Percentiles rank a stretch among this genome's conserved stretches.
Conservation (phyloP, 2,888 invertebrate genomes). For the Clusia tigrina region DNA sequence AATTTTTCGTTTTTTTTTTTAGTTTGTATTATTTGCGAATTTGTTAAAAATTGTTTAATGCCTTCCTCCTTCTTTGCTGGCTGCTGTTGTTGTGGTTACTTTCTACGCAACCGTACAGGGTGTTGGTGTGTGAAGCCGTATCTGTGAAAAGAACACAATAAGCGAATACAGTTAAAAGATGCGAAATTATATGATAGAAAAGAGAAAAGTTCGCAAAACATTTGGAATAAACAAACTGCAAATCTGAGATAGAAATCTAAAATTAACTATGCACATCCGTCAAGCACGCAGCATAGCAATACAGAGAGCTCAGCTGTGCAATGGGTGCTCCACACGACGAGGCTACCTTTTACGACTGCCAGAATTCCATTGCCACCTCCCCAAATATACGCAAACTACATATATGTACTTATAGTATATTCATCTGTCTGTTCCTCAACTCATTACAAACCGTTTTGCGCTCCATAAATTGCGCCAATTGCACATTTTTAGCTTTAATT, state of each 20-base stretch:
- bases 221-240: too few relatives aligned
- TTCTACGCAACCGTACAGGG: constrained; percentile 7
- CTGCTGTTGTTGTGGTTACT: constrained; percentile 29
- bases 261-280: not conserved
- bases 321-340: not conserved
- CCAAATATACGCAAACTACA: too few relatives aligned
- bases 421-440: too few relatives aligned
- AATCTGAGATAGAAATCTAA: not conserved
- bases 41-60: constrained; percentile 21
- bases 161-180: too few relatives aligned
- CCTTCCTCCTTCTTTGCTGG: constrained; percentile 29
- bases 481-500: constrained; percentile 47
- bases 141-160: too few relatives aligned
- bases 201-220: too few relatives aligned
- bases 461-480: constrained; percentile 49
- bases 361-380: too few relatives aligned
- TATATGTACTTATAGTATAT: too few relatives aligned
- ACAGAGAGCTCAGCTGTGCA: not conserved
- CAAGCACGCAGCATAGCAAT: not conserved
- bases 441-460: constrained; percentile 15
- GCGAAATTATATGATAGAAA: too few relatives aligned
- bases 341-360: too few relatives aligned
- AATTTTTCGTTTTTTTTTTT: not conserved
- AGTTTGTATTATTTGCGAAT: too few relatives aligned
- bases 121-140: too few relatives aligned